Conservation (phyloP, 2,113 vertebrate species). For the Apus apus region DNA sequence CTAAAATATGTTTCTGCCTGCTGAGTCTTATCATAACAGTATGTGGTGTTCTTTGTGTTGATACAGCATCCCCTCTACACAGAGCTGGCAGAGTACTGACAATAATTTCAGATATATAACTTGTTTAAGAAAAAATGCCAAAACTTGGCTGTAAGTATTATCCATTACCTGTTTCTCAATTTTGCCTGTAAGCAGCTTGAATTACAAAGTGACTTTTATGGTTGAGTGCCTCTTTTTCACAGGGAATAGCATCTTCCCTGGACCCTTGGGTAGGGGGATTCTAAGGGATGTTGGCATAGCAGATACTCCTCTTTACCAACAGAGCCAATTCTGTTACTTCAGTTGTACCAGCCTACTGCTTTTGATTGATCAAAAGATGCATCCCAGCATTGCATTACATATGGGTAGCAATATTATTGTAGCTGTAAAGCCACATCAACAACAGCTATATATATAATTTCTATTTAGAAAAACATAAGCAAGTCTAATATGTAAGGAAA, state of each 20-base stretch:
- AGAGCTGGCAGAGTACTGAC: background rate
- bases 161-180: background rate
- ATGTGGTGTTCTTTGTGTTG: background rate
- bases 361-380: background rate
- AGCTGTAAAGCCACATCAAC: background rate
- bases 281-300: background rate
- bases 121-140: background rate
- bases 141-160: background rate
- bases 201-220: background rate
- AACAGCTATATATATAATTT: background rate
- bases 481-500: background rate
- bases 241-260: background rate
- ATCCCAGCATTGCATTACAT: background rate
- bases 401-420: background rate
- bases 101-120: background rate
- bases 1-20: slow-evolving; percentile 9
- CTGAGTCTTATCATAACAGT: background rate
- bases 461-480: background rate
- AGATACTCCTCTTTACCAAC: background rate
- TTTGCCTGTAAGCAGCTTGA: background rate
- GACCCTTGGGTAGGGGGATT: background rate
- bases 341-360: background rate
- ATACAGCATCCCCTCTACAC: background rate
- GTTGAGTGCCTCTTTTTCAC: background rate
- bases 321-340: background rate